Percentiles rank a stretch among this genome's conserved stretches.
phyloP scores from a whole-genome alignment of 1,140 invertebrate species.

The Phthorimaea operculella region DNA sequence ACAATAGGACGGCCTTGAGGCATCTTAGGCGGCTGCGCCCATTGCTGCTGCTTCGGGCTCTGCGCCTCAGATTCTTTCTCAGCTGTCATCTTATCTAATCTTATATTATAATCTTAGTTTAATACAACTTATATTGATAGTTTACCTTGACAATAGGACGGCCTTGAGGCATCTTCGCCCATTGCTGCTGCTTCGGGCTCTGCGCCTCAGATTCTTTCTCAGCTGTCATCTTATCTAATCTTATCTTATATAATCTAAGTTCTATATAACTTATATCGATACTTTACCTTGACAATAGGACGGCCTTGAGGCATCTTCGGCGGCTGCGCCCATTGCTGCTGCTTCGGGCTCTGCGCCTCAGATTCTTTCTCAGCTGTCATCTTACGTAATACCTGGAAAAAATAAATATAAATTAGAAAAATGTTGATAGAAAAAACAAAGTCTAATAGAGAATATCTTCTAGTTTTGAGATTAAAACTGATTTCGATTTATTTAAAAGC shows the following conservation, averaged over 20 bases:
- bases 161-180: constrained; percentile 56
- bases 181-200: constrained; percentile 51
- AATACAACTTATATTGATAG: too few species aligned
- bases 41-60: constrained; percentile 52
- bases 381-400: constrained; percentile 78
- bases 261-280: too few species aligned
- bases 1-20: constrained; percentile 64
- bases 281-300: constrained; percentile 61
- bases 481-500: too few species aligned
- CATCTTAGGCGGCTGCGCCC: constrained; percentile 45
- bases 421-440: not conserved
- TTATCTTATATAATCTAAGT: too few species aligned
- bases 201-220: constrained; percentile 78
- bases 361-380: constrained; percentile 91
- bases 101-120: too few species aligned
- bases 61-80: constrained; percentile 78
- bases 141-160: too few species aligned
- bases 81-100: constrained; percentile 91
- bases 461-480: too few species aligned
- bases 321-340: constrained; percentile 42
- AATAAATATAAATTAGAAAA: not conserved
- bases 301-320: constrained; percentile 58
- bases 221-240: constrained; percentile 91
- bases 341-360: constrained; percentile 59
- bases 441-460: too few species aligned